A percentile compares a stretch with the other conserved stretches of the same genome.
phyloP scores from a whole-genome alignment of 2,888 invertebrate genomes.

The Caradrina kadenii region DNA sequence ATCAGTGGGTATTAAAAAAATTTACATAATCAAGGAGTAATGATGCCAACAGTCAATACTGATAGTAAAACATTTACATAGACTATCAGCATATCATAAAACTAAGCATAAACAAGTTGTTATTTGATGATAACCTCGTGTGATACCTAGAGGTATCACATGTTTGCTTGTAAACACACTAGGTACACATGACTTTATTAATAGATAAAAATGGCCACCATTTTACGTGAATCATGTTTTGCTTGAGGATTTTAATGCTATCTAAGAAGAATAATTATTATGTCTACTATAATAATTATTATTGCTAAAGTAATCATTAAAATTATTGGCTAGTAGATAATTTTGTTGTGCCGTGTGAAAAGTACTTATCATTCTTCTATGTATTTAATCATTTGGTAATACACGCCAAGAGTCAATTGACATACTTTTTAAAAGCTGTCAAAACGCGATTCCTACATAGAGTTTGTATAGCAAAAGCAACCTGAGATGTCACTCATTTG shows the following conservation, averaged over 20 bases:
- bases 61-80: slow-evolving; percentile 41
- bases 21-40: slow-evolving; percentile 5
- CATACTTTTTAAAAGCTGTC: too few relatives aligned
- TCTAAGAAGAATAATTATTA: slow-evolving; percentile 10
- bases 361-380: background rate
- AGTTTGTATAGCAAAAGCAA: too few relatives aligned
- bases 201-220: slow-evolving; percentile 34
- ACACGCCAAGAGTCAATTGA: too few relatives aligned
- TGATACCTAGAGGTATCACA: slow-evolving; percentile 29
- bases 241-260: background rate
- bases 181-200: slow-evolving; percentile 8
- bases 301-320: background rate
- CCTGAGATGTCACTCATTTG: too few relatives aligned
- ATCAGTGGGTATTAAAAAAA: background rate
- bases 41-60: slow-evolving; percentile 26
- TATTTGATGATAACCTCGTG: slow-evolving; percentile 52
- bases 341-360: background rate
- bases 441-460: too few relatives aligned
- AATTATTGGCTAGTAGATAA: background rate
- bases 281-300: slow-evolving; percentile 9
- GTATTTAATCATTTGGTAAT: too few relatives aligned
- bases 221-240: slow-evolving; percentile 11
- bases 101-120: slow-evolving; percentile 47
- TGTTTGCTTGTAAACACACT: slow-evolving; percentile 43
- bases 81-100: slow-evolving; percentile 45